phyloP scores from a whole-genome alignment of 2,888 invertebrate genomes.

The Mythimna impura region DNA sequence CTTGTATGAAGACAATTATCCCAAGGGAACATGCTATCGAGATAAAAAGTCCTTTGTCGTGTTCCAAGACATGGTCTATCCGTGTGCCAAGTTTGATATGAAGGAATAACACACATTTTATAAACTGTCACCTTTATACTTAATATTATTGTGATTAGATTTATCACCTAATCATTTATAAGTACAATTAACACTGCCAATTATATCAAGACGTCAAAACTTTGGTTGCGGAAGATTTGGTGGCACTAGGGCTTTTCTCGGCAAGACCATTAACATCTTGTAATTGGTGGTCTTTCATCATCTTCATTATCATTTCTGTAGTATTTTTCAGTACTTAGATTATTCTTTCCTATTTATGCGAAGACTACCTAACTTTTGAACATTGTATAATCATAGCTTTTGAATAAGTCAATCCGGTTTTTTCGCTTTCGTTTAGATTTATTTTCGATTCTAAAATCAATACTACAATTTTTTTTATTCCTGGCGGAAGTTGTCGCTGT shows the following conservation, averaged over 20 bases:
- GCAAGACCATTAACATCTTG: not conserved
- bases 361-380: not conserved
- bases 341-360: not conserved
- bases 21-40: no score
- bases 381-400: no score
- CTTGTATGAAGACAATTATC: no score
- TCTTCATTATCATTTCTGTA: not conserved
- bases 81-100: no score
- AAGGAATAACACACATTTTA: no score
- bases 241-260: not conserved
- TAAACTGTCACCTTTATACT: no score
- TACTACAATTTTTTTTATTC: no score
- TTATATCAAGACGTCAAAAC: not conserved
- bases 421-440: not conserved
- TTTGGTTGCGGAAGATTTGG: not conserved
- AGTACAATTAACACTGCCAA: conserved; percentile 19
- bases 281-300: not conserved
- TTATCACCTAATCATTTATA: no score
- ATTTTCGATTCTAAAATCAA: not conserved
- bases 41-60: no score
- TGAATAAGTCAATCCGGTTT: no score
- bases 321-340: not conserved
- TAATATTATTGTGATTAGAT: no score
- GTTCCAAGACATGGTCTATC: no score
- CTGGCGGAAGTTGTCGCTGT: not conserved